Conservation (phyloP, 2,888 invertebrate species). For the Aleiodes leptofemur region DNA sequence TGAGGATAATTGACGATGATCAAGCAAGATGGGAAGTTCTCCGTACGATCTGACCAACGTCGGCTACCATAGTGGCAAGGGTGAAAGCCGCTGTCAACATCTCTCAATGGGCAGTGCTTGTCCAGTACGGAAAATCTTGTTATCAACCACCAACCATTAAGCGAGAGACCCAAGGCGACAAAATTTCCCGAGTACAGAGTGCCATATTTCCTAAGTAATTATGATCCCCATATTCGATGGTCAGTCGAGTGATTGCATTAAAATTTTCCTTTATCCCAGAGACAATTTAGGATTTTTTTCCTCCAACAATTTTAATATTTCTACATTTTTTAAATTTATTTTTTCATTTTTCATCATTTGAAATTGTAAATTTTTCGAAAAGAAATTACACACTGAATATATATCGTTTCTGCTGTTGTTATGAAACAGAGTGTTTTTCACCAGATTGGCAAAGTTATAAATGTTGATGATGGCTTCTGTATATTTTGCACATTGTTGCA, state of each 20-base stretch:
- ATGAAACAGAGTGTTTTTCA: slow-evolving; percentile 1
- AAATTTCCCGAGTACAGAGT: slow-evolving; percentile 72
- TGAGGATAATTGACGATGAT: slow-evolving; percentile 15
- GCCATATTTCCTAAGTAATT: slow-evolving; percentile 75
- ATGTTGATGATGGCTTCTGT: not conserved
- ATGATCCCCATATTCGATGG: slow-evolving; percentile 57
- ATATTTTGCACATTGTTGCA: not conserved
- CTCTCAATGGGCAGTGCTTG: slow-evolving; percentile 73
- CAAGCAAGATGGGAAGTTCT: slow-evolving; percentile 40
- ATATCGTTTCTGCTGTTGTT: too few relatives aligned
- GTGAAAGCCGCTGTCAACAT: slow-evolving; percentile 76
- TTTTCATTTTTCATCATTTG: not conserved
- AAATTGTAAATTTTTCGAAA: too few relatives aligned
- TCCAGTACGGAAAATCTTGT: slow-evolving; percentile 72
- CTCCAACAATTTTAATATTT: not conserved
- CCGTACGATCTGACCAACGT: slow-evolving; percentile 39
- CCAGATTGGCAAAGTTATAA: slow-evolving; percentile 2
- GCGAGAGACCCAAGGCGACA: slow-evolving; percentile 72
- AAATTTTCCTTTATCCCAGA: not conserved
- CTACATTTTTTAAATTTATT: not conserved
- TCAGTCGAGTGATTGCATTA: not conserved
- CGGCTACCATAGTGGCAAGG: slow-evolving; percentile 61
- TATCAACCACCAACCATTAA: slow-evolving; percentile 75
- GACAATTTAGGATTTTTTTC: not conserved
- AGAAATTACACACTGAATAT: too few relatives aligned